phyloP scores from a whole-genome alignment of 1,140 invertebrate genomes.

The Caerostris darwini region DNA sequence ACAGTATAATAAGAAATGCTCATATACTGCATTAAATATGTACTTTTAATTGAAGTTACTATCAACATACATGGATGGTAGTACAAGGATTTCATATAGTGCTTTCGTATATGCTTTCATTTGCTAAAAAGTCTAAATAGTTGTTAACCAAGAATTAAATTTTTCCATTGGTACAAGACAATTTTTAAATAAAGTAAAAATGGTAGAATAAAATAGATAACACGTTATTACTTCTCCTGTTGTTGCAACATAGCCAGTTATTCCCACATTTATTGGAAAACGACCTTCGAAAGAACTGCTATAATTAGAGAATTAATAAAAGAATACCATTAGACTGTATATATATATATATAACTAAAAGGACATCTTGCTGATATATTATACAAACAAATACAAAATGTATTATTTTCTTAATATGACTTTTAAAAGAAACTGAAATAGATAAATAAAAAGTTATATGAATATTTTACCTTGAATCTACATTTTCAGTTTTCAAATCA shows the following conservation, averaged over 20 bases:
- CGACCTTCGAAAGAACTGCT: constrained; percentile 90
- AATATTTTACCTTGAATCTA: constrained; percentile 86
- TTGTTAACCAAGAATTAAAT: too few species aligned
- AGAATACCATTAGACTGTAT: too few species aligned
- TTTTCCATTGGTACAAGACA: too few species aligned
- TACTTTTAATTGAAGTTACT: too few species aligned
- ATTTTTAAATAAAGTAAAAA: neutral
- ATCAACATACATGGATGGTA: too few species aligned
- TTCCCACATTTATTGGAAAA: constrained; percentile 97
- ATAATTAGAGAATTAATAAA: neutral
- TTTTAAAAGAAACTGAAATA: too few species aligned
- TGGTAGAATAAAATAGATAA: neutral
- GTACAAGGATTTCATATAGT: too few species aligned
- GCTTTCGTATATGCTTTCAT: too few species aligned
- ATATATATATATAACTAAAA: neutral
- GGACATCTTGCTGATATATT: neutral
- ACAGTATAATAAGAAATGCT: too few species aligned
- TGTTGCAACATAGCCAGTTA: constrained; percentile 91
- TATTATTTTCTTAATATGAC: too few species aligned
- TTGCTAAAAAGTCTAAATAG: too few species aligned
- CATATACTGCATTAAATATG: too few species aligned
- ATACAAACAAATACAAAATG: neutral
- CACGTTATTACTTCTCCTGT: constrained; percentile 84
- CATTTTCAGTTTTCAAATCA: constrained; percentile 88
- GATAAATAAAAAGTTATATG: neutral